These are phyloP conservation scores for Stenodema calcarata DNA, from an alignment of 2,888 invertebrate species.

Conservation along the genomic window DNA sequence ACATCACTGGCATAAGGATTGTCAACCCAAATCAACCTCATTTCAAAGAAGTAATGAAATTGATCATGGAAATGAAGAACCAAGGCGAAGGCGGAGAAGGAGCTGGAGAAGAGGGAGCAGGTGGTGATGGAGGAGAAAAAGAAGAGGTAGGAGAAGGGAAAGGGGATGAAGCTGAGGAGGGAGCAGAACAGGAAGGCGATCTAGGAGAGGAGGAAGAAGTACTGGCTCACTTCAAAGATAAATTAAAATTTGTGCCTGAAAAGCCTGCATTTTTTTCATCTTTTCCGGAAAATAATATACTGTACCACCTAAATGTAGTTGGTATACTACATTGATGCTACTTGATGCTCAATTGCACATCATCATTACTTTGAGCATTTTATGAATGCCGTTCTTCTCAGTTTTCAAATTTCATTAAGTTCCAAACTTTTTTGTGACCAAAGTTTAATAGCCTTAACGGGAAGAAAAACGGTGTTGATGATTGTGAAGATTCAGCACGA, in stretches of 20 bases:
- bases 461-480: too few relatives aligned
- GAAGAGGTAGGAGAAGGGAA: slow-evolving; percentile 6
- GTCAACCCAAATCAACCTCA: slow-evolving; percentile 62
- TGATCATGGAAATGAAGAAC: slow-evolving; percentile 21
- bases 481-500: too few relatives aligned
- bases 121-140: not conserved
- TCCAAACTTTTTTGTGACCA: too few relatives aligned
- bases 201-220: not conserved
- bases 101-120: not conserved
- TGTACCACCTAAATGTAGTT: too few relatives aligned
- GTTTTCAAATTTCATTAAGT: too few relatives aligned
- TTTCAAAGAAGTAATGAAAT: slow-evolving; percentile 57
- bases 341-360: too few relatives aligned
- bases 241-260: not conserved
- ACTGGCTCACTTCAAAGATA: not conserved
- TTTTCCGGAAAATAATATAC: not conserved
- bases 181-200: not conserved
- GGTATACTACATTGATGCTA: too few relatives aligned
- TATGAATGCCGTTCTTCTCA: too few relatives aligned
- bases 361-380: too few relatives aligned
- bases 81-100: slow-evolving; percentile 16
- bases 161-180: not conserved
- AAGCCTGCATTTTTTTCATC: not conserved
- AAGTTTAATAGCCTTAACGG: too few relatives aligned
- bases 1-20: slow-evolving; percentile 66